These are phyloP conservation scores for Hirtodrosophila cameraria DNA, from an alignment of 2,888 invertebrate genomes.

Conservation along the genomic window DNA sequence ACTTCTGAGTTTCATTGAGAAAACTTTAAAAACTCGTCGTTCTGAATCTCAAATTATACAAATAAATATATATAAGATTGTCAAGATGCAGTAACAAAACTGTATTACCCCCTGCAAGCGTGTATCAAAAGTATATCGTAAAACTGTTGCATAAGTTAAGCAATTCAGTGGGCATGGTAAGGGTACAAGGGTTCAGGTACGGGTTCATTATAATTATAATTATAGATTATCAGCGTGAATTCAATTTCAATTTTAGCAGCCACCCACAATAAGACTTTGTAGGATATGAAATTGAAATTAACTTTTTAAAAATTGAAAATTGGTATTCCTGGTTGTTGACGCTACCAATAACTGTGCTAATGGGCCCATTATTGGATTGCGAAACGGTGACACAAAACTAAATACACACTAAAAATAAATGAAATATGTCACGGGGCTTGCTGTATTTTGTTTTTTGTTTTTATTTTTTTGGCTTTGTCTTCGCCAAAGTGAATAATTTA, in stretches of 20 bases:
- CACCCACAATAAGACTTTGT: conserved; percentile 7
- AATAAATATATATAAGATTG: no score
- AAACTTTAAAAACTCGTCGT: no score
- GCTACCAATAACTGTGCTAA: conserved; percentile 10
- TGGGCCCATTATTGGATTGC: conserved; percentile 16
- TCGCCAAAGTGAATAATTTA: conserved; percentile 57
- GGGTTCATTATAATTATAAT: no score
- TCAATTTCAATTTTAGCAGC: conserved; percentile 14
- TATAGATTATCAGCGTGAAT: conserved; percentile 22
- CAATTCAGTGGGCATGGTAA: conserved; percentile 1
- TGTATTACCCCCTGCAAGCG: no score
- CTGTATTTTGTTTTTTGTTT: conserved; percentile 4
- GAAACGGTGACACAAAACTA: no score
- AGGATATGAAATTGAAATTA: not conserved
- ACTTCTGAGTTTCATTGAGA: no score
- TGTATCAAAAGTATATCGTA: no score
- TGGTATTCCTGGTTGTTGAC: conserved; percentile 9
- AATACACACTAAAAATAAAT: no score
- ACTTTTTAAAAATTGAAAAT: no score
- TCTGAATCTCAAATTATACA: no score
- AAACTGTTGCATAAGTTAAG: conserved; percentile 17
- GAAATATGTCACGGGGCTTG: conserved; percentile 54
- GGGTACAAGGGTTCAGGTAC: not conserved
- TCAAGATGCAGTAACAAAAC: no score
- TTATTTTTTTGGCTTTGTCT: conserved; percentile 13